Evolutionary conservation across 2,888 invertebrate genomes (phyloP).

Genomic region (Tortricodes alternella): DNA sequence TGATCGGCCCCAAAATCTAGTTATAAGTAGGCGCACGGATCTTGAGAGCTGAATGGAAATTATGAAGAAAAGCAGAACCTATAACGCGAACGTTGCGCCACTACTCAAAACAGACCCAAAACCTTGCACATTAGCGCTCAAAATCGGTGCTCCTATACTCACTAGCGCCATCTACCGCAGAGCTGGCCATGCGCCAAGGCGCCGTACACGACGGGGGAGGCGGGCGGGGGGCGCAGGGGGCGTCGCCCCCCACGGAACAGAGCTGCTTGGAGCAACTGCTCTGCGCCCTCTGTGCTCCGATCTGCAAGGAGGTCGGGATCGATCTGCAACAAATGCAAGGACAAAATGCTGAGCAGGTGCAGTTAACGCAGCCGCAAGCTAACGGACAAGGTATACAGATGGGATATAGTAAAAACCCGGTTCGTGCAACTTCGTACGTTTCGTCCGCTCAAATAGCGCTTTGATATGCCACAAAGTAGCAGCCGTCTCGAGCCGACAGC

Average conservation of each 20-base stretch:
- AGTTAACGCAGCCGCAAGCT: conserved; percentile 66
- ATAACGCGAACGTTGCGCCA: too few species aligned
- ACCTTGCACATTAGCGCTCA: too few species aligned
- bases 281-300: conserved; percentile 73
- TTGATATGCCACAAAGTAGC: too few species aligned
- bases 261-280: conserved; percentile 73
- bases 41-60: too few species aligned
- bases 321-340: conserved; percentile 63
- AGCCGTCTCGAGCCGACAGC: too few species aligned
- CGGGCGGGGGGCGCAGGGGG: conserved; percentile 30
- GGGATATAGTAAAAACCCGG: conserved; percentile 16
- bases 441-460: too few species aligned
- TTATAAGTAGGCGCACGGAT: too few species aligned
- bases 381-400: conserved; percentile 40
- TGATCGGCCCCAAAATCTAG: too few species aligned
- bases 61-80: too few species aligned
- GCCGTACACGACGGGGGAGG: conserved; percentile 63
- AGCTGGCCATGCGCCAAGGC: conserved; percentile 68
- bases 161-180: conserved; percentile 42
- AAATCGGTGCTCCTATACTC: neutral
- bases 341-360: conserved; percentile 57
- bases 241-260: conserved; percentile 48
- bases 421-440: too few species aligned
- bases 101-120: too few species aligned
- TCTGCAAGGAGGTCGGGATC: conserved; percentile 77